phyloP scores from a whole-genome alignment of 1,140 invertebrate species.

The Drosophila setifemur region DNA sequence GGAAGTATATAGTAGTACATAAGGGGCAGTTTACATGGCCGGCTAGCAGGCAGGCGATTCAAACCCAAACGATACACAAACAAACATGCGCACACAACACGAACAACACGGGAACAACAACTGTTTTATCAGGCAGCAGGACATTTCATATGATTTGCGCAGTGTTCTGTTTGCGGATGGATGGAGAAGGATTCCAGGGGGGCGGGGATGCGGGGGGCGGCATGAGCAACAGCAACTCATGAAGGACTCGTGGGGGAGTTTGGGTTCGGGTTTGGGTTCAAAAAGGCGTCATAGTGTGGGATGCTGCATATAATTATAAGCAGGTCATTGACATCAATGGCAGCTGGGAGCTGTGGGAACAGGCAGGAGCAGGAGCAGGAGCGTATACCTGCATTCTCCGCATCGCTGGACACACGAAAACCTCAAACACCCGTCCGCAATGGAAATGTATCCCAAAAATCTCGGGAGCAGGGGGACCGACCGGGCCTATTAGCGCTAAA shows the following conservation, averaged over 20 bases:
- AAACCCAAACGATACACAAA: conserved; percentile 28
- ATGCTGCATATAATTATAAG: conserved; percentile 75
- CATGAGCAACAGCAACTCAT: too few relatives aligned
- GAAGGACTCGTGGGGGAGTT: not conserved
- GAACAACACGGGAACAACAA: conserved; percentile 8
- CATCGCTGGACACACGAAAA: conserved; percentile 36
- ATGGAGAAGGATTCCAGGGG: not conserved
- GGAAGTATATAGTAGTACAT: conserved; percentile 12
- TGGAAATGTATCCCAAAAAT: not conserved
- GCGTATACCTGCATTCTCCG: conserved; percentile 41
- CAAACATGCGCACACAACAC: conserved; percentile 46
- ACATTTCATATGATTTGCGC: conserved; percentile 65
- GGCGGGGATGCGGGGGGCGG: not conserved
- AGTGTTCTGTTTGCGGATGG: conserved; percentile 22
- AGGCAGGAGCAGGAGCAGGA: not conserved
- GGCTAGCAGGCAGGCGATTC: conserved; percentile 27
- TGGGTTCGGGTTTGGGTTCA: not conserved
- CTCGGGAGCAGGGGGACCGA: not conserved
- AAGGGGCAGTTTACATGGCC: conserved; percentile 19
- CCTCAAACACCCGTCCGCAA: not conserved
- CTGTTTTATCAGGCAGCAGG: conserved; percentile 63
- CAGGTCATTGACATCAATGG: conserved; percentile 77
- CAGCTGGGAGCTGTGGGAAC: conserved; percentile 11
- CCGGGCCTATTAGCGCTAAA: too few relatives aligned
- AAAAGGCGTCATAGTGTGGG: too few relatives aligned